These are phyloP conservation scores for Notarius lentiginosus DNA, from an alignment of 2,113 vertebrate species.

Conservation along the genomic window DNA sequence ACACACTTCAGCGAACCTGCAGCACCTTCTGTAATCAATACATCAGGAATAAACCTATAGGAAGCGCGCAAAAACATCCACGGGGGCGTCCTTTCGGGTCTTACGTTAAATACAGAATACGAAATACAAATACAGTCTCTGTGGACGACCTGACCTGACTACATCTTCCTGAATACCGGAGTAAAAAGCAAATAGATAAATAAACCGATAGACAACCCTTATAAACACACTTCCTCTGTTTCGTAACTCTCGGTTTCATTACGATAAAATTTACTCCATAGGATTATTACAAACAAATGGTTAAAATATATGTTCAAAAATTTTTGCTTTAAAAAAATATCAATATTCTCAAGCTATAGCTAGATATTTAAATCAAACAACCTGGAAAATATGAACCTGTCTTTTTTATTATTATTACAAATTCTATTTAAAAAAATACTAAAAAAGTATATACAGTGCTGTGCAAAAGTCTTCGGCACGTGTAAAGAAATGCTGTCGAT, in stretches of 20 bases:
- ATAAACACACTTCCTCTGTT: neutral
- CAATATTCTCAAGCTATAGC: neutral
- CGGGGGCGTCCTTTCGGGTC: no score
- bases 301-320: neutral
- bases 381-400: neutral
- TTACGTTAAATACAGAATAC: no score
- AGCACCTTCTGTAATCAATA: no score
- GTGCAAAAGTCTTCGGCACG: no score
- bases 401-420: neutral
- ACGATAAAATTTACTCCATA: neutral
- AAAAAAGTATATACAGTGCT: no score
- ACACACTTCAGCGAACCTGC: no score
- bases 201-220: no score
- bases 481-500: no score
- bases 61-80: neutral
- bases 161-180: neutral
- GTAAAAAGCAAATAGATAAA: neutral
- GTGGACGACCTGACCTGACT: neutral
- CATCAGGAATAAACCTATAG: neutral
- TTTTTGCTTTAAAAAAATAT: neutral
- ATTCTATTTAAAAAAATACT: no score
- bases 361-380: neutral
- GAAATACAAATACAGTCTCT: neutral
- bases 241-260: neutral
- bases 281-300: neutral